Conservation (phyloP, 2,113 vertebrate genomes). For the Hymenochirus boettgeri region DNA sequence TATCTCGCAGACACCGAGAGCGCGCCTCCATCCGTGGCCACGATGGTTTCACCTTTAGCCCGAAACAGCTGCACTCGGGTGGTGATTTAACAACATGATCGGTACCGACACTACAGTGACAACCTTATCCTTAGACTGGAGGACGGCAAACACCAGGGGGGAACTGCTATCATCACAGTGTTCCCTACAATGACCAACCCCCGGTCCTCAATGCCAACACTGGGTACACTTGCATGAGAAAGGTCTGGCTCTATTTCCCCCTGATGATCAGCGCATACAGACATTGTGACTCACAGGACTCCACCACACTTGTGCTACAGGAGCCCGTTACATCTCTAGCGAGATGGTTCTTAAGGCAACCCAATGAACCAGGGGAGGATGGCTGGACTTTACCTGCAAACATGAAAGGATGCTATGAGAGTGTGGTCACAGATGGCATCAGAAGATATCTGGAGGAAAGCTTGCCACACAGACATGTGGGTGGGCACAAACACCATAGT, state of each 20-base stretch:
- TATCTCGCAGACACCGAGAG: slow-evolving; percentile 7
- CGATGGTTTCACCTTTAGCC: slow-evolving; percentile 61
- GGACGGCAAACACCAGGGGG: slow-evolving; percentile 66
- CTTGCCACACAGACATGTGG: slow-evolving; percentile 68
- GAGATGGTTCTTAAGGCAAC: slow-evolving; percentile 65
- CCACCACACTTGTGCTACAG: slow-evolving; percentile 63
- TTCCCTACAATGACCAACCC: slow-evolving; percentile 73
- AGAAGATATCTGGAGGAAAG: slow-evolving; percentile 74
- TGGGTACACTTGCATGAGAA: slow-evolving; percentile 63
- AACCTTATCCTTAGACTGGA: slow-evolving; percentile 71
- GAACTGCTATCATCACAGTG: slow-evolving; percentile 73
- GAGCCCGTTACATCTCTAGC: slow-evolving; percentile 45
- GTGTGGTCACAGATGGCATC: slow-evolving; percentile 73
- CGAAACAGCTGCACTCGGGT: slow-evolving; percentile 61
- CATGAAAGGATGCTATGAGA: slow-evolving; percentile 70
- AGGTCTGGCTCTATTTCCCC: slow-evolving; percentile 70
- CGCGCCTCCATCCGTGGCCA: not conserved
- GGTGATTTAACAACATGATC: slow-evolving; percentile 73
- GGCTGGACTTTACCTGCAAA: slow-evolving; percentile 63
- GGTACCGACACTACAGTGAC: slow-evolving; percentile 73
- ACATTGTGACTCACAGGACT: slow-evolving; percentile 74
- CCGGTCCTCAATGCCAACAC: slow-evolving; percentile 67
- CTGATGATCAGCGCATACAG: slow-evolving; percentile 69
- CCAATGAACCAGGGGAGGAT: slow-evolving; percentile 49
- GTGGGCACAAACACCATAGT: slow-evolving; percentile 58